Conservation (phyloP, 35 echinoderm and acorn worm species). For the Lytechinus pictus region DNA sequence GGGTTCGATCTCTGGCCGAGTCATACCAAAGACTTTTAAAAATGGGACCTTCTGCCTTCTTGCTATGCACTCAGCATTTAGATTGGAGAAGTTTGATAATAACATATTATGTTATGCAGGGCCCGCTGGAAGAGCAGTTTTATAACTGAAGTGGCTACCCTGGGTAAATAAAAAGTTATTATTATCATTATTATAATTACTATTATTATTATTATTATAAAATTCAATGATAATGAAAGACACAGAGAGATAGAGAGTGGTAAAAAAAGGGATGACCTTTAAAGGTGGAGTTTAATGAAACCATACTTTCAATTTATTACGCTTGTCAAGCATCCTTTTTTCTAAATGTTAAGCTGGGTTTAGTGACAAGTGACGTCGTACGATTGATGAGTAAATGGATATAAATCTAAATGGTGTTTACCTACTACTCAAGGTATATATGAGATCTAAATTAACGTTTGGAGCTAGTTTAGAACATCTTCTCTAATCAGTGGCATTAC, state of each 20-base stretch:
- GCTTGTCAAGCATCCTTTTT: neutral
- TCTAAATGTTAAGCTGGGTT: neutral
- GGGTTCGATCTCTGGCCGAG: too few species aligned
- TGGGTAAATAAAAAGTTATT: too few species aligned
- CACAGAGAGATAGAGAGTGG: neutral
- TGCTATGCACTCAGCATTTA: too few species aligned
- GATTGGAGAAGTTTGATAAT: too few species aligned
- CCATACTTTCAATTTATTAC: neutral
- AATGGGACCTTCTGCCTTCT: too few species aligned
- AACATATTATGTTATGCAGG: too few species aligned
- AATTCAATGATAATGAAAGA: neutral
- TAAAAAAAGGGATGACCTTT: neutral
- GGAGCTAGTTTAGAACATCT: neutral
- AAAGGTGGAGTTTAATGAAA: neutral
- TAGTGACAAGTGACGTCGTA: neutral
- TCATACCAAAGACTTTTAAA: too few species aligned
- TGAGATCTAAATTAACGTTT: neutral
- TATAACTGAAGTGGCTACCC: too few species aligned
- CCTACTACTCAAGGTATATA: neutral
- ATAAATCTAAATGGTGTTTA: neutral
- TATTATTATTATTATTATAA: too few species aligned
- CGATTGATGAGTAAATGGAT: slow-evolving; percentile 3
- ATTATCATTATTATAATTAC: too few species aligned
- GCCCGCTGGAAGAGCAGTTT: too few species aligned
- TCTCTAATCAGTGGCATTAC: too few species aligned